Conservation (phyloP, 2,797 vertebrate genomes). For the Megalops cyprinoides region DNA sequence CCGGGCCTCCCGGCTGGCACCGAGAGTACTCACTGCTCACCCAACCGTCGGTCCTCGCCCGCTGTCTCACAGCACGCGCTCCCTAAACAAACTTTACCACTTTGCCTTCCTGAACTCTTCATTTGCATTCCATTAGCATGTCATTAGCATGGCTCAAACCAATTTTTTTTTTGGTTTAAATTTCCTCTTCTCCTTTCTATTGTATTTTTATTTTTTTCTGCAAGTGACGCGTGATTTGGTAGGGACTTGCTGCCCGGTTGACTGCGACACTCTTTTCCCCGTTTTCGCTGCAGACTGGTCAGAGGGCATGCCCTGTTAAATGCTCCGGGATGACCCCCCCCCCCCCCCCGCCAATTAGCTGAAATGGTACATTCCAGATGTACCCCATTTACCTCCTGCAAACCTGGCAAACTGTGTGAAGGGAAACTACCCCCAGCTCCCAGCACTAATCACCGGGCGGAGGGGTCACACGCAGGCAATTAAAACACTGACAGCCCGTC, state of each 20-base stretch:
- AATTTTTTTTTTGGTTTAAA: constrained; percentile 28
- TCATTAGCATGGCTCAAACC: constrained; percentile 67
- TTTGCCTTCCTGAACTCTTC: constrained; percentile 74
- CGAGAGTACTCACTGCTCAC: constrained; percentile 83
- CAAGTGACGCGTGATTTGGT: not conserved
- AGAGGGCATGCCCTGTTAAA: not conserved
- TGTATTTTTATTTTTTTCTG: not conserved
- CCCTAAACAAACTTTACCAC: constrained; percentile 88
- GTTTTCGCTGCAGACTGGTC: not conserved
- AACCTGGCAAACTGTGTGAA: not conserved
- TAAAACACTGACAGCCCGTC: constrained; percentile 77
- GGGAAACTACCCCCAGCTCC: not conserved
- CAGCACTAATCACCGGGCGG: constrained; percentile 19
- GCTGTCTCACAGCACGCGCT: constrained; percentile 80
- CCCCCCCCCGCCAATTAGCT: not conserved
- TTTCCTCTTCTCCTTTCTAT: constrained; percentile 1
- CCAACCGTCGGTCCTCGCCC: constrained; percentile 76
- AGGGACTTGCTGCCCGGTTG: not conserved
- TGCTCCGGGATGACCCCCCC: not conserved
- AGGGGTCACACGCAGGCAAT: constrained; percentile 74
- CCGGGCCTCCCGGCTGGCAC: constrained; percentile 54
- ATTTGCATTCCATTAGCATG: constrained; percentile 87
- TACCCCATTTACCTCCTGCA: constrained; percentile 1
- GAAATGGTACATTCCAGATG: constrained; percentile 20
- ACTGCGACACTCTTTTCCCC: not conserved